phyloP scores from a whole-genome alignment of 2,888 invertebrate genomes.

The Heliconius ismenius region DNA sequence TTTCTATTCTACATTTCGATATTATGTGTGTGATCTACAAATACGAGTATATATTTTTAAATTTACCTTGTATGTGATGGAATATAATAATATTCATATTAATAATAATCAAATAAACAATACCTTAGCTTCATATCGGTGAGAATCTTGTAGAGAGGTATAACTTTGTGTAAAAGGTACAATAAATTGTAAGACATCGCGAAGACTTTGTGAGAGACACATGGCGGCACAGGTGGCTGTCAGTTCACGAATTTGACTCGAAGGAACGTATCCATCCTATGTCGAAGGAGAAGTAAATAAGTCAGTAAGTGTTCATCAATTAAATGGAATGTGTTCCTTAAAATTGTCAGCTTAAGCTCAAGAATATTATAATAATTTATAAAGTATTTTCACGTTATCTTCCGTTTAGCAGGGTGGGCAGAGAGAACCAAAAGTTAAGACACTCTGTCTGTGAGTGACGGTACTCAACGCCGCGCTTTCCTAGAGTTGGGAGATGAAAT shows the following conservation, averaged over 20 bases:
- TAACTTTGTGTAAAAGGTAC: constrained; percentile 66
- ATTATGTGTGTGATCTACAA: neutral
- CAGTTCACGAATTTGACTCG: constrained; percentile 61
- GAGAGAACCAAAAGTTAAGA: neutral
- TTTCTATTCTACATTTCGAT: neutral
- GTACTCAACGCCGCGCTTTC: neutral
- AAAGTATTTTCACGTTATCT: too few relatives aligned
- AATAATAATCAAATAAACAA: neutral
- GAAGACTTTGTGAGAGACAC: constrained; percentile 82
- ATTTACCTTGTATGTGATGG: too few relatives aligned
- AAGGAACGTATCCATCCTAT: constrained; percentile 66
- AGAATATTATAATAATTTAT: too few relatives aligned
- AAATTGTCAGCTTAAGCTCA: too few relatives aligned
- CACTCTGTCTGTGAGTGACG: too few relatives aligned
- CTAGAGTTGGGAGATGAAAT: neutral
- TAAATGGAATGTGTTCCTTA: too few relatives aligned
- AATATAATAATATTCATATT: too few relatives aligned
- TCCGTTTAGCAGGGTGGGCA: neutral
- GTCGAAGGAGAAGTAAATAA: constrained; percentile 9
- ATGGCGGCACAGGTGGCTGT: constrained; percentile 91
- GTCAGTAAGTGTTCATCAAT: too few relatives aligned
- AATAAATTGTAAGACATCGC: constrained; percentile 70
- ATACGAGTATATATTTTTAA: neutral
- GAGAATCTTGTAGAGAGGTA: constrained; percentile 49
- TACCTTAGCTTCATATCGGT: constrained; percentile 62